Conservation (phyloP, 2,113 vertebrate genomes). For the Alectura lathami region DNA sequence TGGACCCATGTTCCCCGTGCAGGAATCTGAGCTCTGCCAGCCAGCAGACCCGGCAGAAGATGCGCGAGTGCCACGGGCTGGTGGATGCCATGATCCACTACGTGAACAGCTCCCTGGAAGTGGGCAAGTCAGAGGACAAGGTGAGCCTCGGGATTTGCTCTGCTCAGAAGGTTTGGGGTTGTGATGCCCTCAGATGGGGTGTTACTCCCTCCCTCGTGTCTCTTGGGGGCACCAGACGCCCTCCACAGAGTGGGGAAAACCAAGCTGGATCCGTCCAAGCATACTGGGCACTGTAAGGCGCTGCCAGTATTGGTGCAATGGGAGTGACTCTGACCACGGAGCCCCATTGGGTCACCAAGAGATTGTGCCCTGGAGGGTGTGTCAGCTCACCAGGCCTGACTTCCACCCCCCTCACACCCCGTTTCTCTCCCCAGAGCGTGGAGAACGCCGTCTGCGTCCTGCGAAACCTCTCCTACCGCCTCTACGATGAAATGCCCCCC, state of each 20-base stretch:
- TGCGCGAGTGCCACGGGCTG: constrained; percentile 89
- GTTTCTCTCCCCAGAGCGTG: constrained; percentile 79
- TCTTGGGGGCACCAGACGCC: not conserved
- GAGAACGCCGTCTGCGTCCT: constrained; percentile 92
- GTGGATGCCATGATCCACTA: constrained; percentile 92
- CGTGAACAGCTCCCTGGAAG: constrained; percentile 84
- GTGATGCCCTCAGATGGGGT: no score
- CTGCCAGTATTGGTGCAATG: rapidly evolving
- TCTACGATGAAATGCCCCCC: constrained; percentile 90
- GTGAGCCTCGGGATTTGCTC: constrained; percentile 49
- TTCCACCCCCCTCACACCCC: rapidly evolving
- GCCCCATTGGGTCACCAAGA: not conserved
- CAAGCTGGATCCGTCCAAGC: rapidly evolving
- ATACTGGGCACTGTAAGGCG: not conserved
- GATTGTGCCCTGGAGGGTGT: rapidly evolving
- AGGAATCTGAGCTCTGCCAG: constrained; percentile 96
- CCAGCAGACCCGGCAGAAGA: constrained; percentile 90
- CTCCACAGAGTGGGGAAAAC: not conserved
- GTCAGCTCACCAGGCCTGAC: not conserved
- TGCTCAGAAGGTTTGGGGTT: not conserved
- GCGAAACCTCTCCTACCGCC: constrained; percentile 94
- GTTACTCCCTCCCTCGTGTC: not conserved
- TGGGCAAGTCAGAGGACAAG: constrained; percentile 88
- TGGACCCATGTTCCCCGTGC: rapidly evolving
- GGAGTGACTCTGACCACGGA: rapidly evolving